phyloP scores from a whole-genome alignment of 2,113 vertebrate genomes.

The Carassius auratus region DNA sequence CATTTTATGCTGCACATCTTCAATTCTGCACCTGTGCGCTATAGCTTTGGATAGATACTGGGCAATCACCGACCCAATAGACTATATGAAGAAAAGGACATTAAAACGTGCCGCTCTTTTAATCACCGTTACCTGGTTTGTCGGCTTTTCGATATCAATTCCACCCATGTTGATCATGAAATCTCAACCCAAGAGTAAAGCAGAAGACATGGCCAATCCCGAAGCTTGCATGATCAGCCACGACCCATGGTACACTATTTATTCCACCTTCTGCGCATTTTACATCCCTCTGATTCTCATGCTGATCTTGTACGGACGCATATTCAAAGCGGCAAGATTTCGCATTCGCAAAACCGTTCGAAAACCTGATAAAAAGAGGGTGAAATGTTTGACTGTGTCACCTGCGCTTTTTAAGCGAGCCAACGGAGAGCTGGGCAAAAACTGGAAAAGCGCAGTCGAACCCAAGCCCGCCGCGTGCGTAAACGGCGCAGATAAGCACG shows the following conservation, averaged over 20 bases:
- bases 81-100: conserved; percentile 95
- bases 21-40: conserved; percentile 95
- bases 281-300: conserved; percentile 93
- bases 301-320: conserved; percentile 93
- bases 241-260: conserved; percentile 96
- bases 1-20: conserved; percentile 95
- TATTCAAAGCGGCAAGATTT: conserved; percentile 93
- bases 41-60: conserved; percentile 97
- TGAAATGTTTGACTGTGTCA: conserved; percentile 75
- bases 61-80: conserved; percentile 96
- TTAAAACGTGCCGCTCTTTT: conserved; percentile 88
- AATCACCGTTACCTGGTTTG: conserved; percentile 96
- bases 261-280: conserved; percentile 96
- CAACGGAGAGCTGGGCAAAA: conserved; percentile 75
- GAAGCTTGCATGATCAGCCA: conserved; percentile 90
- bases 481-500: conserved; percentile 83
- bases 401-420: conserved; percentile 74
- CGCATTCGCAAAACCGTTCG: conserved; percentile 91
- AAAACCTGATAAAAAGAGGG: conserved; percentile 85
- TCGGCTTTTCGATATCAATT: conserved; percentile 95
- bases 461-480: conserved; percentile 72
- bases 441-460: conserved; percentile 81
- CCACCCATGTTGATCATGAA: conserved; percentile 92
- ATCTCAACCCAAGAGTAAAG: conserved; percentile 79
- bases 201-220: conserved; percentile 85